These are phyloP conservation scores for Lutjanus argentimaculatus DNA, from an alignment of 2,797 vertebrate species.

Conservation along the genomic window DNA sequence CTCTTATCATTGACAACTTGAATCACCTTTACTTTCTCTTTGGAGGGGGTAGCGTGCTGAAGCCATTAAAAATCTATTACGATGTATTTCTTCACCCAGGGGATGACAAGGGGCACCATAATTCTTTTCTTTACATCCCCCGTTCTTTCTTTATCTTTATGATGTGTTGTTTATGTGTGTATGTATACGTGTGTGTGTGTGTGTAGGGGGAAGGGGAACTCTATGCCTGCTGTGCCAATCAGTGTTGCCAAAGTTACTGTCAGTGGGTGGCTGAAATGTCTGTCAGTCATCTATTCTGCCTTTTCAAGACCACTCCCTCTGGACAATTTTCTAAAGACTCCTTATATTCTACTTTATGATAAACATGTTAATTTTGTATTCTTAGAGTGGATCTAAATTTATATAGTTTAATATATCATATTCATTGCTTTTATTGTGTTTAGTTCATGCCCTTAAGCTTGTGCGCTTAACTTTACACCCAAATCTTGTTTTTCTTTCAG, in stretches of 20 bases:
- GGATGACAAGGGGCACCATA: slow-evolving; percentile 79
- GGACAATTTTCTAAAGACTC: slow-evolving; percentile 42
- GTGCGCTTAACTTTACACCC: slow-evolving; percentile 59
- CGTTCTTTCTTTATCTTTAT: slow-evolving; percentile 59
- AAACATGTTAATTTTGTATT: slow-evolving; percentile 32
- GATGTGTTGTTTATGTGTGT: slow-evolving; percentile 28
- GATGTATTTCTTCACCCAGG: slow-evolving; percentile 81
- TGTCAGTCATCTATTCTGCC: slow-evolving; percentile 67
- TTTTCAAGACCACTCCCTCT: slow-evolving; percentile 24
- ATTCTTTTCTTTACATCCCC: slow-evolving; percentile 67
- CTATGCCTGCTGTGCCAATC: slow-evolving; percentile 80
- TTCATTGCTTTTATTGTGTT: slow-evolving; percentile 54
- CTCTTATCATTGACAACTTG: slow-evolving; percentile 28
- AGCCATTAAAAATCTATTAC: slow-evolving; percentile 87
- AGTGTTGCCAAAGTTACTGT: slow-evolving; percentile 74
- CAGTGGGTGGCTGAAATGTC: slow-evolving; percentile 77
- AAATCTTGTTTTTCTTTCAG: slow-evolving; percentile 60
- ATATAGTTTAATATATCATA: slow-evolving; percentile 51
- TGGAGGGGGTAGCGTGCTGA: slow-evolving; percentile 43
- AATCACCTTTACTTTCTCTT: slow-evolving; percentile 66
- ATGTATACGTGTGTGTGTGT: slow-evolving; percentile 3
- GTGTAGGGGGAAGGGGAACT: slow-evolving; percentile 52
- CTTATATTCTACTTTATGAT: slow-evolving; percentile 15
- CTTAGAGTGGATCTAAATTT: slow-evolving; percentile 30
- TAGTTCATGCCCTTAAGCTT: slow-evolving; percentile 58